Evolutionary conservation across 2,888 invertebrate species (phyloP), one percentile per base, ranked within the genome.

Genomic region (Tinea trinotella): DNA sequence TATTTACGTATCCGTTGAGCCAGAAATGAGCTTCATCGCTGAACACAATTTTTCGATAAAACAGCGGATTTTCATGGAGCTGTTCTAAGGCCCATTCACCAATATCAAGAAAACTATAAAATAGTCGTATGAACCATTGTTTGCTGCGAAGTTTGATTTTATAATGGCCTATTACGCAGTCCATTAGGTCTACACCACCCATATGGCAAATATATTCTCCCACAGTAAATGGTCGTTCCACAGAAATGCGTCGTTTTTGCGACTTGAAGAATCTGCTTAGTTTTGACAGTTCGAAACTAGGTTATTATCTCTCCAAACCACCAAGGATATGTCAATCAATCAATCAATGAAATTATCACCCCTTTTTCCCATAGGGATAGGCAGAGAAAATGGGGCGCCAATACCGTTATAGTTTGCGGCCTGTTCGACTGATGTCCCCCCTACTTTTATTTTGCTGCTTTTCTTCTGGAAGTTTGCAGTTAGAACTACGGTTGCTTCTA

Each of bases 401-500:
- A 48, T 18, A 9, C 40, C 40, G 17, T 18, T 18, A 48, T 12
- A 17, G 5, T 5, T 17, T 6, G 48, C 5, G 4, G 17, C n/a
- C n/a, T n/a, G n/a, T n/a, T n/a, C n/a, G n/a, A n/a, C n/a, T n/a
- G n/a, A n/a, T n/a, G n/a, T n/a, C n/a, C n/a, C n/a, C n/a, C n/a
- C n/a, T n/a, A n/a, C n/a, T n/a, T n/a, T n/a, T n/a, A n/a, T n/a
- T n/a, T 57, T 64, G 57, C 52, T 62, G 58, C 58, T 56, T 57
- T 62, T 64, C 62, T 55, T 61, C 59, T 54, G 65, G 64, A 59
- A 66, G 61, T 59, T 67, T 64, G 30, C 54, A 56, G 13, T 34
- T 64, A 56, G 62, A 64, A 52, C 65, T 60, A 54, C 66, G 61
- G 61, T 67, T 66, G 59, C 59, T 61, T 56, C 64, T 64, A 57